A percentile compares a stretch with the other conserved stretches of the same genome.
Evolutionary conservation across 2,797 vertebrate species (phyloP).

Genomic region (Gymnocypris eckloni): DNA sequence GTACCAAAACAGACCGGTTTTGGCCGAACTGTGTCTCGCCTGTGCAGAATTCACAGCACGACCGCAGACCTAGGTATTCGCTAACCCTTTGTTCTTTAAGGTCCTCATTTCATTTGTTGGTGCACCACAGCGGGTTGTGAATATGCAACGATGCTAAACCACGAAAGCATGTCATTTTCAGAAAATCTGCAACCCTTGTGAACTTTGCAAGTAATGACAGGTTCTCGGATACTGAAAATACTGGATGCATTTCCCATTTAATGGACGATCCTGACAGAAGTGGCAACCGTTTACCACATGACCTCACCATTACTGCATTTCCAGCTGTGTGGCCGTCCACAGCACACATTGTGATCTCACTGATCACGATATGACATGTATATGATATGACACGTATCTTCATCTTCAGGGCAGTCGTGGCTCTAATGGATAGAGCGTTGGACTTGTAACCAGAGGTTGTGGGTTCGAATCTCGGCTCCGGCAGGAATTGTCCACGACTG

Average conservation of each 20-base stretch:
- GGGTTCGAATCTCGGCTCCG: too few relatives aligned
- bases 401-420: background rate
- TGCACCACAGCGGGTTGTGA: conserved; percentile 42
- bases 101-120: conserved; percentile 45
- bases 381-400: background rate
- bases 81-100: conserved; percentile 38
- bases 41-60: conserved; percentile 17
- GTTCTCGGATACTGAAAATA: conserved; percentile 50
- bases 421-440: too few relatives aligned
- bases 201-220: conserved; percentile 63
- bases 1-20: conserved; percentile 40
- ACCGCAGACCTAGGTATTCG: conserved; percentile 33
- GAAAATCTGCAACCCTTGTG: conserved; percentile 34
- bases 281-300: conserved; percentile 34
- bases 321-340: conserved; percentile 45
- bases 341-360: background rate
- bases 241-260: conserved; percentile 39
- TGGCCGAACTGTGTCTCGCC: conserved; percentile 23
- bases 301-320: conserved; percentile 35
- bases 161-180: conserved; percentile 62
- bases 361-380: background rate
- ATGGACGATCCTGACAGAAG: conserved; percentile 33
- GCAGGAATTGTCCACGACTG: too few relatives aligned
- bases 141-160: conserved; percentile 38
- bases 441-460: too few relatives aligned